Evolutionary conservation across 1,140 invertebrate species (phyloP), one percentile per base, ranked within the genome.

Genomic region (Himalopsyche phryganea): DNA sequence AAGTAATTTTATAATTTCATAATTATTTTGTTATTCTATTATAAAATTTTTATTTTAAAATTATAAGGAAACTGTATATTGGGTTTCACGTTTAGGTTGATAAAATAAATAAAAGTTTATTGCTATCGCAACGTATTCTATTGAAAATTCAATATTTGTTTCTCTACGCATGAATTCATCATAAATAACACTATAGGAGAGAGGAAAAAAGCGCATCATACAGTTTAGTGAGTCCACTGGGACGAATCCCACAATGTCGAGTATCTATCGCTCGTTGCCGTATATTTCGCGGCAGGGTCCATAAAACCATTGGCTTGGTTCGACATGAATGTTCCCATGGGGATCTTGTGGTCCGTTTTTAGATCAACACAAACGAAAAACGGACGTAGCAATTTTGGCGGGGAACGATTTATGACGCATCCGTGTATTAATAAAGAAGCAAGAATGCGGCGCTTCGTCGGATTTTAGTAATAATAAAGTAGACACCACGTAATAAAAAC

Each of bases 271-370:
- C 23, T 3, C 46, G 9, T 28, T 13, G 18, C 17, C 19, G 38
- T 52, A 47, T 42, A 49, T 54, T 41, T 10, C 47, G 47, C 48
- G 61, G 61, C 40, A 13, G 28, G 47, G 40, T 48, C 61, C 52
- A 59, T 63, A 63, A 63, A 63, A 59, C 61, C 56, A 63, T 63
- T 53, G 51, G 44, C 14, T 51, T 40, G 56, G 61, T 56, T 49
- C 48, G 61, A 63, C 56, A 56, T 63, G 61, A 62, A 58, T 58
- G 55, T 45, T 40, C 61, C 56, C 56, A 17, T 9, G 50, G 35
- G 52, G 46, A 40, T 40, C 32, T 17, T 36, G 42, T 10, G 52
- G 50, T 40, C 54, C 50, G 49, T 47, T 54, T 58, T 50, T 52
- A 41, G 50, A 54, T 56, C 55, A 19, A 50, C 46, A 35, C 50